phyloP scores from a whole-genome alignment of 2,797 vertebrate genomes.

The Rhinella marina region DNA sequence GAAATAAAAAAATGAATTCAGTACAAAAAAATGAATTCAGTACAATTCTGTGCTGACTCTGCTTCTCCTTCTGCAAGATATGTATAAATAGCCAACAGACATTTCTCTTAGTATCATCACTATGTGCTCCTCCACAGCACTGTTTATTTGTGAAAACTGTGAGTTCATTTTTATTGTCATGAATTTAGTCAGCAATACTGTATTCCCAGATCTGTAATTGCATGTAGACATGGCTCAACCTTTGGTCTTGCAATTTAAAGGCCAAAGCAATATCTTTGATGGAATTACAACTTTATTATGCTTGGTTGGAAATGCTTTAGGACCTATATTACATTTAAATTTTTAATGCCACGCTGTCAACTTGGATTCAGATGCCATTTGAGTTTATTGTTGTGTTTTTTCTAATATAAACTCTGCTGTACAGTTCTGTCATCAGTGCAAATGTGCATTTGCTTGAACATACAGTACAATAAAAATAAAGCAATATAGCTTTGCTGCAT shows the following conservation, averaged over 20 bases:
- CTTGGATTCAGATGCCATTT: conserved; percentile 3
- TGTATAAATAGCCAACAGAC: not conserved
- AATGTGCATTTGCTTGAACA: not conserved
- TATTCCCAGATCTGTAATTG: conserved; percentile 11
- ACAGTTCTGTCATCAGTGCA: not conserved
- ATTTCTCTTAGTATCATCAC: not conserved
- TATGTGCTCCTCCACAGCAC: not conserved
- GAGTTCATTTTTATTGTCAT: conserved; percentile 8
- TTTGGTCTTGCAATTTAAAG: conserved; percentile 35
- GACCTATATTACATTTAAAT: conserved; percentile 48
- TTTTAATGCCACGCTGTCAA: conserved; percentile 45
- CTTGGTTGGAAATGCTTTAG: conserved; percentile 31
- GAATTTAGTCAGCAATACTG: not conserved
- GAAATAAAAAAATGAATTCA: not conserved
- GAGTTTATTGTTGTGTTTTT: not conserved
- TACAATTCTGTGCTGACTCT: not conserved
- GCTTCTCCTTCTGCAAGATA: not conserved
- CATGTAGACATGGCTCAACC: conserved; percentile 5
- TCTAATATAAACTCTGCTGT: not conserved
- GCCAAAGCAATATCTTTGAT: conserved; percentile 34
- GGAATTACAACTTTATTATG: conserved; percentile 39
- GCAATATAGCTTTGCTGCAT: not conserved
- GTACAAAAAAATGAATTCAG: not conserved
- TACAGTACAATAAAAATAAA: not conserved
- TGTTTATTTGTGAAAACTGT: not conserved